A percentile compares a stretch with the other conserved stretches of the same genome.
Evolutionary conservation across 2,113 vertebrate species (phyloP).

Genomic region (Mungos mungo): DNA sequence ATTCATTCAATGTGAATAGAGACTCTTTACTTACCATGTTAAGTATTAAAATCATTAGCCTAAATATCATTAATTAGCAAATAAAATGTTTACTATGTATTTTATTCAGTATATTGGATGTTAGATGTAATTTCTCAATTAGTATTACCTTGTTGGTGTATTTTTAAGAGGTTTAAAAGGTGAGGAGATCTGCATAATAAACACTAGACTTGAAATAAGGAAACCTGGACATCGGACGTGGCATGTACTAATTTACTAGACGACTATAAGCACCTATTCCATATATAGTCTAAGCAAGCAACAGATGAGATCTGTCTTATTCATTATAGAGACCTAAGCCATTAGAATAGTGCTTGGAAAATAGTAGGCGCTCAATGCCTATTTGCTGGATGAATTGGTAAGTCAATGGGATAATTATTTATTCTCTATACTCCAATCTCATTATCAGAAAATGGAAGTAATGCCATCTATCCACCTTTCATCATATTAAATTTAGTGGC

Average conservation of each 20-base stretch:
- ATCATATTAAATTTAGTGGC: slow-evolving; percentile 35
- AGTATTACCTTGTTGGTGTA: neutral
- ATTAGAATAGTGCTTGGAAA: neutral
- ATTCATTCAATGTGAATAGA: neutral
- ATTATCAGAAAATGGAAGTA: slow-evolving; percentile 44
- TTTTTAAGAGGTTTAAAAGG: neutral
- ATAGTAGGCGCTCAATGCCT: neutral
- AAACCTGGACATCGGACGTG: neutral
- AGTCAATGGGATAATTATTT: slow-evolving; percentile 18
- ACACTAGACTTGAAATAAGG: neutral
- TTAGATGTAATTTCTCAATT: neutral
- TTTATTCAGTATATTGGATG: neutral
- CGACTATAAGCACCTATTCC: neutral
- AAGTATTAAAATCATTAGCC: neutral
- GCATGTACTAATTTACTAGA: neutral
- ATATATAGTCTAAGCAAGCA: neutral
- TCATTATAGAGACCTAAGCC: neutral
- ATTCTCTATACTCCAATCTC: slow-evolving; percentile 26
- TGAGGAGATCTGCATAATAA: neutral
- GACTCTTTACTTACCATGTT: neutral
- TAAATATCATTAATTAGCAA: neutral
- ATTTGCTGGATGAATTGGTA: neutral
- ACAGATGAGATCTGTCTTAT: neutral
- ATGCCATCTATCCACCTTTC: neutral
- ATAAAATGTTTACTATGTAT: neutral